A percentile compares a stretch with the other conserved stretches of the same genome.
These are phyloP conservation scores for Belonocnema kinseyi DNA, from an alignment of 1,140 invertebrate genomes.

Conservation along the genomic window DNA sequence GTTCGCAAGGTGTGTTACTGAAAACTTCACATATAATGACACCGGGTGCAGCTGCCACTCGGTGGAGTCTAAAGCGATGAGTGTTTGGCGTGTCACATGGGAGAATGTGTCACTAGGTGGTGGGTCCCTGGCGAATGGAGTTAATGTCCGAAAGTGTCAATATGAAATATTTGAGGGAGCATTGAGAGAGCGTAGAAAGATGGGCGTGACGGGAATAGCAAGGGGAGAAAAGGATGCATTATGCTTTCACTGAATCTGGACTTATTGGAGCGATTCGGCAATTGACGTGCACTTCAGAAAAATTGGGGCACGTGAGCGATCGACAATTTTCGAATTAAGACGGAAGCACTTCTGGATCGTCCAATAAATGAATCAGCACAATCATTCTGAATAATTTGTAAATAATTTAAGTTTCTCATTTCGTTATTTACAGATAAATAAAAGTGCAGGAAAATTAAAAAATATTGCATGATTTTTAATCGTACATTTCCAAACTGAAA, in stretches of 20 bases:
- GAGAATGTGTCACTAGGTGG: conserved; percentile 37
- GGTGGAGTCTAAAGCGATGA: conserved; percentile 9
- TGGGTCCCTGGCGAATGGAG: conserved; percentile 50
- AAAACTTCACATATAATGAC: conserved; percentile 39
- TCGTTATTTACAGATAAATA: too few species aligned
- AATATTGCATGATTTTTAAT: too few species aligned
- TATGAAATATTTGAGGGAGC: conserved; percentile 57
- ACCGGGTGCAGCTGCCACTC: conserved; percentile 40
- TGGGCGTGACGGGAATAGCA: conserved; percentile 31
- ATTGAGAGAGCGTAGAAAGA: conserved; percentile 37
- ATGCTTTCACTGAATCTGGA: conserved; percentile 44
- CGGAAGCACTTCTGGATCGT: neutral
- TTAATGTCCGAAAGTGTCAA: conserved; percentile 58
- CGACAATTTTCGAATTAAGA: conserved; percentile 22
- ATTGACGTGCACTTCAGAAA: conserved; percentile 41
- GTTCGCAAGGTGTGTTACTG: neutral
- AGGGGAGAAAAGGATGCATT: conserved; percentile 41
- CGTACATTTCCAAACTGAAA: too few species aligned
- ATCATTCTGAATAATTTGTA: too few species aligned
- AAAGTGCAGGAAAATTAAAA: too few species aligned
- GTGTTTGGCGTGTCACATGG: conserved; percentile 32
- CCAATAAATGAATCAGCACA: neutral
- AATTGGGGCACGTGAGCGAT: conserved; percentile 32
- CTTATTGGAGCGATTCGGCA: conserved; percentile 45
- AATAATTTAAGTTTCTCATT: too few species aligned